Evolutionary conservation across 2,888 invertebrate genomes (phyloP), one percentile per base, ranked within the genome.

Genomic region (Kryphioiulus occultus): DNA sequence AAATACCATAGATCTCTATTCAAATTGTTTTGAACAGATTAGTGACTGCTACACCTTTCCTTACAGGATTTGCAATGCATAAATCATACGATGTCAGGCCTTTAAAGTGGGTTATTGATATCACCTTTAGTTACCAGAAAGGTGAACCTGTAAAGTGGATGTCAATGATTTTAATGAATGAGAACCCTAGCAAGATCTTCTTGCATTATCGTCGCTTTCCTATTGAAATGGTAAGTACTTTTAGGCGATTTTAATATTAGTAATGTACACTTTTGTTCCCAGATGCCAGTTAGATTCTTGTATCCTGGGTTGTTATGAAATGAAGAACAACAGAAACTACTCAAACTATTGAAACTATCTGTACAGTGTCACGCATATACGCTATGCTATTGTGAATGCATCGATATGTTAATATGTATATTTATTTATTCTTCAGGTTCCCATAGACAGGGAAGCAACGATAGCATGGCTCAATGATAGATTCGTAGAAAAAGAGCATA

Each of bases 71-170:
- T 53, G 17, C 53, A 4, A 2, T 4, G 5, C 17, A 17, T 53
- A 53, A 1, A 1, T 4, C 19, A 7, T 3, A 59, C 3, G 22
- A 59, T 4, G 22, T 59, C 9, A 59, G 9, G 59, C 59, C n/a
- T 1, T 59, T 59, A 22, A 59, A 22, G 22, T 59, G 59, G 22
- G 59, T 59, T 4, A 10, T 98, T 89, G 98, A 98, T 92, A 95
- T 98, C 90, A 98, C 98, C 87, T 95, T 98, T 91, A 98, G 96
- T 78, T 98, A 98, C 93, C 96, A 97, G 0, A 94, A 96, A 88
- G 95, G 96, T 78, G 93, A 95, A 88, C 96, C 97, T 0, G 92
- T 97, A 84, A 96, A 96, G 92, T 93, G 97, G 89, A 94, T 94
- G 86, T 95, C 95, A 88, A 95, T 98, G 89, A 90, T 90, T 68